phyloP scores from a whole-genome alignment of 1,140 invertebrate species.

The Dendrolimus kikuchii region DNA sequence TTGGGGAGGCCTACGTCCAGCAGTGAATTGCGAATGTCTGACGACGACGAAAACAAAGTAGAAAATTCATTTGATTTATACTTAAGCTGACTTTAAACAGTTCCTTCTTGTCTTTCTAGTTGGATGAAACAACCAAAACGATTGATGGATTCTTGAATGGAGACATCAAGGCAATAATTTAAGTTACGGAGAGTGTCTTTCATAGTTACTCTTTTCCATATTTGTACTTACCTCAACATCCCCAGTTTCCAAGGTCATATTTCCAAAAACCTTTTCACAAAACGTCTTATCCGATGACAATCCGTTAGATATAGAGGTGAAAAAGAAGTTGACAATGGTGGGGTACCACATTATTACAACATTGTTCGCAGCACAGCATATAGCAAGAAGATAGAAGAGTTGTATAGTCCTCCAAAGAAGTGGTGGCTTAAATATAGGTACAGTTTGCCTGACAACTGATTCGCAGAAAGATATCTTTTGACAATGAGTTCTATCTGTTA shows the following conservation, averaged over 20 bases:
- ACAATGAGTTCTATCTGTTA: background rate
- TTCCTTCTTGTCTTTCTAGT: too few species aligned
- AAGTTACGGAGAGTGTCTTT: too few species aligned
- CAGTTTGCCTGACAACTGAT: conserved; percentile 20
- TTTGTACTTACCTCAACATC: background rate
- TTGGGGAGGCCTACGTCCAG: too few species aligned
- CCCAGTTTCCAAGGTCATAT: background rate
- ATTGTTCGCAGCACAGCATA: conserved; percentile 30
- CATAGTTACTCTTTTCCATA: too few species aligned
- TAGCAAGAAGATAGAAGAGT: conserved; percentile 24
- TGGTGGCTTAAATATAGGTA: conserved; percentile 28
- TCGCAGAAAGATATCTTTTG: conserved; percentile 16
- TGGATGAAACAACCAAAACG: too few species aligned
- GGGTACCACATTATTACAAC: conserved; percentile 38
- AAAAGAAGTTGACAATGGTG: conserved; percentile 34
- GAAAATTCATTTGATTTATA: too few species aligned
- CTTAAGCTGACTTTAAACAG: too few species aligned
- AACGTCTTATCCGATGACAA: conserved; percentile 13
- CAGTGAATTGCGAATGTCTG: too few species aligned
- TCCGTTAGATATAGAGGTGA: conserved; percentile 18
- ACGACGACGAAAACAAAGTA: too few species aligned
- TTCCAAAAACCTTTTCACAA: conserved; percentile 18
- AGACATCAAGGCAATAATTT: too few species aligned
- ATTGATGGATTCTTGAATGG: too few species aligned
- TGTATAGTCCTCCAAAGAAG: conserved; percentile 26